Percentiles rank a stretch among this genome's conserved stretches.
Conservation (phyloP, 53 echinoderm and acorn worm genomes). For the Astropecten irregularis region DNA sequence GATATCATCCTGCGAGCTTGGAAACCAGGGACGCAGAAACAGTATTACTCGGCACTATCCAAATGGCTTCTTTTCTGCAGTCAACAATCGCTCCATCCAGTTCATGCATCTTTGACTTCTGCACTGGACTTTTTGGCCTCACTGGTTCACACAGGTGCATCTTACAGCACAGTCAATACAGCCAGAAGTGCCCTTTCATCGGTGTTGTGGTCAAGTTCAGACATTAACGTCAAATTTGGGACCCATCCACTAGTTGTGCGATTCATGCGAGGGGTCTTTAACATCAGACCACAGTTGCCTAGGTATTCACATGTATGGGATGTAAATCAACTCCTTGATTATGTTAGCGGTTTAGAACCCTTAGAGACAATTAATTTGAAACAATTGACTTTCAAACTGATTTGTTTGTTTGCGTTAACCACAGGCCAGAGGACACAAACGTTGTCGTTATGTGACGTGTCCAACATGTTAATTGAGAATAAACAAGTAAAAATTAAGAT, state of each 20-base stretch:
- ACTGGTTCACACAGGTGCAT: not conserved
- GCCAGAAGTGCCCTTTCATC: not conserved
- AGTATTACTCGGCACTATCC: not conserved
- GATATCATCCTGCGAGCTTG: conserved; percentile 17
- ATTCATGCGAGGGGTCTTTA: too few species aligned
- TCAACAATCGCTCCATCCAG: conserved; percentile 7
- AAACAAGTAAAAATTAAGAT: too few species aligned
- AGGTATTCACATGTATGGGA: too few species aligned
- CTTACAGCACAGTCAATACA: not conserved
- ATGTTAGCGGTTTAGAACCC: too few species aligned
- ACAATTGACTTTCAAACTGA: too few species aligned
- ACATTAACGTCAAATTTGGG: not conserved
- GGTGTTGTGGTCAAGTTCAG: not conserved
- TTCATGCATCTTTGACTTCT: conserved; percentile 3
- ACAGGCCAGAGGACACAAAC: too few species aligned
- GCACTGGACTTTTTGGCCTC: not conserved
- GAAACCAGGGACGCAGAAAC: conserved; percentile 27
- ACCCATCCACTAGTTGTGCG: not conserved
- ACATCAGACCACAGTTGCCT: too few species aligned
- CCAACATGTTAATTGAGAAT: too few species aligned
- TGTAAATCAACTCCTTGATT: too few species aligned
- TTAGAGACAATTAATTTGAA: too few species aligned
- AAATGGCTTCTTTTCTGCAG: conserved; percentile 5
- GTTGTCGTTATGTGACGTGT: too few species aligned
- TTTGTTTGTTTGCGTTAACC: too few species aligned